Evolutionary conservation across 2,888 invertebrate genomes (phyloP).

Genomic region (Sicus ferrugineus): DNA sequence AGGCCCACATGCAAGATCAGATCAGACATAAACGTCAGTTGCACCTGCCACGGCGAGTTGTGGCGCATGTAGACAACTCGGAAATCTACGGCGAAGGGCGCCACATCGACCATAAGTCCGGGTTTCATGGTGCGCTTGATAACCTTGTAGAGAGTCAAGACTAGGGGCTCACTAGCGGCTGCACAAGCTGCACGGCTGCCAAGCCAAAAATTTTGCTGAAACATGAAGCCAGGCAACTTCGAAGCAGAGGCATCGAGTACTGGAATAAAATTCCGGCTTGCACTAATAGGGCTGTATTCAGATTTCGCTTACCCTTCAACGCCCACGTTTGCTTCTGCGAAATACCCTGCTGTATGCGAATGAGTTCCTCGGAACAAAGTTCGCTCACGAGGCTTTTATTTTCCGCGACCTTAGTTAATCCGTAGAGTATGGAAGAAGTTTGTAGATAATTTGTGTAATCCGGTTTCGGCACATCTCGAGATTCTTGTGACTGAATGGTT

Average conservation of each 20-base stretch:
- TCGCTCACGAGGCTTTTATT: neutral
- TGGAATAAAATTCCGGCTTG: neutral
- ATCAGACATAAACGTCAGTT: constrained; percentile 33
- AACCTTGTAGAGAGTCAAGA: constrained; percentile 55
- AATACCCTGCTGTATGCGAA: constrained; percentile 4
- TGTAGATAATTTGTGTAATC: neutral
- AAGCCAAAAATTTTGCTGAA: constrained; percentile 70
- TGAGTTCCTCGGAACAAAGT: constrained; percentile 3
- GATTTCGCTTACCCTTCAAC: constrained; percentile 1
- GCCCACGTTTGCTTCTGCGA: constrained; percentile 13
- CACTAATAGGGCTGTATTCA: neutral
- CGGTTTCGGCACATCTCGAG: neutral
- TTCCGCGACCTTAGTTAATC: constrained; percentile 2
- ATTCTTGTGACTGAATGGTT: neutral
- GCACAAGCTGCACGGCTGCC: constrained; percentile 67
- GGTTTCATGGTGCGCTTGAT: constrained; percentile 56
- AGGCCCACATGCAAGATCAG: constrained; percentile 66
- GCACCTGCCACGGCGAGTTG: constrained; percentile 48
- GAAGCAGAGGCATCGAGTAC: constrained; percentile 68
- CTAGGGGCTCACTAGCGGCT: constrained; percentile 57
- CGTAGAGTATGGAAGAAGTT: constrained; percentile 5
- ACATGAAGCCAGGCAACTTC: constrained; percentile 67
- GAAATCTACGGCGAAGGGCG: constrained; percentile 62
- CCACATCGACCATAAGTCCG: constrained; percentile 53
- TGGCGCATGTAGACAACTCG: constrained; percentile 60